A percentile compares a stretch with the other conserved stretches of the same genome.
Conservation (phyloP, 2,797 vertebrate genomes). For the Sebastiscus tertius region DNA sequence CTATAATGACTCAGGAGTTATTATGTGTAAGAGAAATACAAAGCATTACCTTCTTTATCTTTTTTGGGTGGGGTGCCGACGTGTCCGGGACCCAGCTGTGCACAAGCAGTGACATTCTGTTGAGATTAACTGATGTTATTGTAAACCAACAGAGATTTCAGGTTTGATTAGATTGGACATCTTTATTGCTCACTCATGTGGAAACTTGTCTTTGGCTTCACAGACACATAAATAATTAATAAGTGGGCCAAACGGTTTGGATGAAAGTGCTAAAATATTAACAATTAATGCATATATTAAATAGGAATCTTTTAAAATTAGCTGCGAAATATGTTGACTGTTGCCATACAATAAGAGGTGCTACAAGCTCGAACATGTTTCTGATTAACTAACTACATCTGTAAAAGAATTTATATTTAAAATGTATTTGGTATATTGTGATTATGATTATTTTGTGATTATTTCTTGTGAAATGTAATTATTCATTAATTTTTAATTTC, state of each 20-base stretch:
- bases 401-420: too few species aligned
- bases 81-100: conserved; percentile 69
- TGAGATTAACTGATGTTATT: neutral
- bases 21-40: neutral
- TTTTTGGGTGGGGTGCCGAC: conserved; percentile 62
- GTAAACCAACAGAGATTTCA: neutral
- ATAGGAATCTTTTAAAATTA: neutral
- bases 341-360: too few species aligned
- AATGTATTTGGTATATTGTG: too few species aligned
- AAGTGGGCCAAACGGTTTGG: neutral
- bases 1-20: neutral
- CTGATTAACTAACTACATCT: too few species aligned
- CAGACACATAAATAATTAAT: neutral
- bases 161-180: neutral
- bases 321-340: too few species aligned
- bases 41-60: conserved; percentile 48
- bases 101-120: conserved; percentile 46
- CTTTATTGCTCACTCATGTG: neutral
- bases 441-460: too few species aligned
- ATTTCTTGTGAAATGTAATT: too few species aligned
- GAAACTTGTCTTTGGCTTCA: neutral
- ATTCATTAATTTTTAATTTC: too few species aligned
- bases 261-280: neutral
- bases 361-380: too few species aligned
- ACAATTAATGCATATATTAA: too few species aligned